Evolutionary conservation across 2,888 invertebrate species (phyloP), one percentile per base, ranked within the genome.

Genomic region (Yponomeuta sedellus): DNA sequence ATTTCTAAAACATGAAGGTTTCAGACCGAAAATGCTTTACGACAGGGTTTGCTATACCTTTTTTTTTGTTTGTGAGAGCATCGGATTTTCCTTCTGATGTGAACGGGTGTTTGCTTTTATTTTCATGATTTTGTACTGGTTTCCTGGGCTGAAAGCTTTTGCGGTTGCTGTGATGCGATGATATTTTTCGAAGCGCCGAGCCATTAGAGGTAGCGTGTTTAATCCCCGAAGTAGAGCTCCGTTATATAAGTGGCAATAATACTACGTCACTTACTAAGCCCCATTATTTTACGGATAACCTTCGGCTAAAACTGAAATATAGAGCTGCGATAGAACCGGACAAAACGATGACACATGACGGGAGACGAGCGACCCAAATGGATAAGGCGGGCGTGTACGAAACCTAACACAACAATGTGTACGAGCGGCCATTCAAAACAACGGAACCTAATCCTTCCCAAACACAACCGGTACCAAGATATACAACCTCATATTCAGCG

Each of bases 1-100:
- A 77, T 82, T 79, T 77, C 80, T 78, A 78, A 80, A 83, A 81
- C 78, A 79, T 76, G 78, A 81, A 82, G 76, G 79, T 79, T 79
- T 79, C 72, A 76, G 77, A 72, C 74, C 73, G 69, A 78, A 83
- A 81, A 83, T 82, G 75, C 76, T 83, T 83, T 80, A 80, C 78
- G 77, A 74, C 74, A 73, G 72, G 44, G 44, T 8, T 52, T 52
- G 44, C 69, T 72, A 69, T 72, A 34, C 34, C 34, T 34, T 34
- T 34, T 25, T 34, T 34, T 34, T 34, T 8, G 61, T 75, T 69
- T 70, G 70, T 67, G 71, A 66, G 72, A 70, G 74, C 75, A 76
- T 78, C 76, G 76, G 75, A 78, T 81, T 85, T 82, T 79, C 79
- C 68, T 68, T 66, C 59, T 52, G 44, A 52, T 6, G 44, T 52